Evolutionary conservation across 2,888 invertebrate genomes (phyloP).

Genomic region (Napeogenes sylphis): DNA sequence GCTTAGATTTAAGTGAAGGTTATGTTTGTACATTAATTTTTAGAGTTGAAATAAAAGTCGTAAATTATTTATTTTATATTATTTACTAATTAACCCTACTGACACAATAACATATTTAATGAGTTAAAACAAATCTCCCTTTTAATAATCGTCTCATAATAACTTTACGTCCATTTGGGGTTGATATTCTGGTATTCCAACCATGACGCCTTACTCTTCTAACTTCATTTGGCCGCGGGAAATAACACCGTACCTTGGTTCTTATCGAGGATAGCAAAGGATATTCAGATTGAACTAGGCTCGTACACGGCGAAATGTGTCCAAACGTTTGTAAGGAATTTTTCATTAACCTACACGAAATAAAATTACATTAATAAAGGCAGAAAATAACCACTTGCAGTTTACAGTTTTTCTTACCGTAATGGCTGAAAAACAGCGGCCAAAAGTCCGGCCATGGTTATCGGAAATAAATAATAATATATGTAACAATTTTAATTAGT

Average conservation of each 20-base stretch:
- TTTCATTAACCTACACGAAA: slow-evolving; percentile 49
- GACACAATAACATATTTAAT: slow-evolving; percentile 61
- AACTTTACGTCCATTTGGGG: slow-evolving; percentile 81
- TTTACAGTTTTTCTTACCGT: slow-evolving; percentile 39
- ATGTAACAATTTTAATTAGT: not conserved
- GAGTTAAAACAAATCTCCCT: slow-evolving; percentile 82
- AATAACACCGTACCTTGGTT: slow-evolving; percentile 80
- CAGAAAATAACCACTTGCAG: too few relatives aligned
- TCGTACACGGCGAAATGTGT: slow-evolving; percentile 38
- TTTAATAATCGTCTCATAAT: slow-evolving; percentile 87
- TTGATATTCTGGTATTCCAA: slow-evolving; percentile 83
- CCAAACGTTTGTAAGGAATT: slow-evolving; percentile 47
- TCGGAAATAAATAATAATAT: not conserved
- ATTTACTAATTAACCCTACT: slow-evolving; percentile 10
- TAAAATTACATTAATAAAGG: not conserved
- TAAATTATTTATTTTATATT: slow-evolving; percentile 18
- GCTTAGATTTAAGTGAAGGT: slow-evolving; percentile 13
- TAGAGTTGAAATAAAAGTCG: slow-evolving; percentile 21
- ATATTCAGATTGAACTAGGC: slow-evolving; percentile 53
- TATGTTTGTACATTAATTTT: slow-evolving; percentile 23
- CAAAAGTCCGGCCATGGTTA: slow-evolving; percentile 57
- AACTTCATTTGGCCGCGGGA: slow-evolving; percentile 85
- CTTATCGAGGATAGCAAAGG: slow-evolving; percentile 54
- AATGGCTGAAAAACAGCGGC: slow-evolving; percentile 55
- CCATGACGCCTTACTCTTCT: slow-evolving; percentile 84